Base-by-base conservation (phyloP, 2,888 invertebrate species). In the Philhelius pedissequus region DNA sequence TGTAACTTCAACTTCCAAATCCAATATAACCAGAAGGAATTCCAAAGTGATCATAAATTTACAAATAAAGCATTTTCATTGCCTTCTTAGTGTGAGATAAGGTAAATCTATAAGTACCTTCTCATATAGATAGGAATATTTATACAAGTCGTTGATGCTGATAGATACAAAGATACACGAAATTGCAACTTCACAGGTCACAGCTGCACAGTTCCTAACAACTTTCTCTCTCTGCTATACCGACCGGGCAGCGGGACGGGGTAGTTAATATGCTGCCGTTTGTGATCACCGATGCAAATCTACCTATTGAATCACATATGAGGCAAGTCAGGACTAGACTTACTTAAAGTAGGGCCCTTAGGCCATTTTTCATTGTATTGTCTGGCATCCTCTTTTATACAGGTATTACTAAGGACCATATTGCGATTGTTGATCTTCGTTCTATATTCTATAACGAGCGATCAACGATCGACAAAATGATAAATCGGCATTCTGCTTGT, bases 41-140 rank as follows among this genome's bases (percentile, higher is more conserved):
- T 56, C 50, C 45, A 30, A 73, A 70, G 69, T 70, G 83, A 75
- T 79, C 83, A 79, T 83, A 79, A 79, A 83, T 79, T 79, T 74
- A 64, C 70, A 79, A 83, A 83, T 79, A 83, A 83, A 83, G 58
- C 83, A 83, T 79, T 79, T 79, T 66, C 69, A 79, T 74, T 64
- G 64, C 54, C n/a, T 38, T 38, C n/a, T 38, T 38, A 11, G 64
- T 76, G 81, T 48, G 32, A 50, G 76, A 62, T 38, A 60, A 75
- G 48, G 38, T 68, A 38, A 20, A 35, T 56, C 20, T 56, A 20
- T n/a, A 30, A 18, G 18, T 20, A 30, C 32, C 18, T 54, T 15
- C 5, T 18, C 9, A 6, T 32, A 18, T n/a, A n/a, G n/a, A 50
- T 30, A 30, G 15, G 9, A 27, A 20, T 27, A 27, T 27, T n/a